Conservation (phyloP, 2,113 vertebrate species). For the Thalassarche chlororhynchos region DNA sequence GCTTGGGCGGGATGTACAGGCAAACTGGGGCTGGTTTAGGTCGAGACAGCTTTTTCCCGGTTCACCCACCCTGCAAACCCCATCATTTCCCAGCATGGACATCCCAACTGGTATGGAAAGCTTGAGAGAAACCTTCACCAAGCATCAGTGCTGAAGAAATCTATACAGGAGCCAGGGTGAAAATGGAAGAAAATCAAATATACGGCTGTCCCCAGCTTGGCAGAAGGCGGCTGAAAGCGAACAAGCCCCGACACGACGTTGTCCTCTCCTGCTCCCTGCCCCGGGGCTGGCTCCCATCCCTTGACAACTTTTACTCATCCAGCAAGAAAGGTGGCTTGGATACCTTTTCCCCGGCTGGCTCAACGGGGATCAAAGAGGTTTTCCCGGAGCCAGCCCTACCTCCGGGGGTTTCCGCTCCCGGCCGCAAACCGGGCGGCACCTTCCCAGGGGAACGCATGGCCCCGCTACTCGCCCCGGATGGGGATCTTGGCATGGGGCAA, state of each 20-base stretch:
- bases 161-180: fast-evolving
- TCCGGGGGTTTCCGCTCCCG: not conserved
- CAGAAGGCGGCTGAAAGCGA: not conserved
- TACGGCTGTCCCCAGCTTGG: fast-evolving
- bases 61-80: not conserved
- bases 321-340: slow-evolving; percentile 54
- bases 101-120: fast-evolving
- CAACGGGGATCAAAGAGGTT: slow-evolving; percentile 41
- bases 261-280: slow-evolving; percentile 18
- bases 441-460: not conserved
- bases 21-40: not conserved
- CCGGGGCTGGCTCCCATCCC: not conserved
- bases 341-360: not conserved
- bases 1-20: not conserved
- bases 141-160: not conserved
- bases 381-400: slow-evolving; percentile 25
- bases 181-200: not conserved
- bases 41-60: not conserved
- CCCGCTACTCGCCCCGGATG: fast-evolving
- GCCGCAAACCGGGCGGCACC: fast-evolving
- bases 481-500: fast-evolving
- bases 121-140: not conserved
- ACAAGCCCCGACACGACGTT: not conserved
- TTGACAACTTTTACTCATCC: slow-evolving; percentile 33
- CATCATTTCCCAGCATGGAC: fast-evolving